phyloP scores from a whole-genome alignment of 2,888 invertebrate species.

The Macrophya annulata region DNA sequence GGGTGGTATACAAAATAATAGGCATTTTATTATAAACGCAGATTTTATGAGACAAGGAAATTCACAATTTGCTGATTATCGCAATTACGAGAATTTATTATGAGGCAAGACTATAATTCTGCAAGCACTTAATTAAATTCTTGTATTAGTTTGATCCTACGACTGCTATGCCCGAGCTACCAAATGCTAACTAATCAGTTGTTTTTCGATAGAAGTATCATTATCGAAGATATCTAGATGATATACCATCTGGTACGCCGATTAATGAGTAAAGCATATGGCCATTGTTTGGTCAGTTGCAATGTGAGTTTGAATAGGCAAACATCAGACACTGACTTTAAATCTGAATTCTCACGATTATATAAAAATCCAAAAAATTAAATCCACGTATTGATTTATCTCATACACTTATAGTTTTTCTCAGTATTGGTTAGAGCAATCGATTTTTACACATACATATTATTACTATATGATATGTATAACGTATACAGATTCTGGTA shows the following conservation, averaged over 20 bases:
- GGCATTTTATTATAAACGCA: background rate
- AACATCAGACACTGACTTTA: background rate
- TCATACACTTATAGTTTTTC: background rate
- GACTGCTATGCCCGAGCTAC: background rate
- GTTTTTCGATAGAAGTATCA: background rate
- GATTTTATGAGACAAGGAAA: background rate
- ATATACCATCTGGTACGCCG: background rate
- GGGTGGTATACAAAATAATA: conserved; percentile 1
- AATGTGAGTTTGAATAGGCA: background rate
- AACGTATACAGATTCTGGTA: too few species aligned
- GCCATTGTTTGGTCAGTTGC: background rate
- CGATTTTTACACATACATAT: too few species aligned
- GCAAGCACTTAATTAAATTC: background rate
- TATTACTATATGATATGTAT: too few species aligned
- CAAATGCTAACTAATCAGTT: background rate
- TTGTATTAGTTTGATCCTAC: background rate
- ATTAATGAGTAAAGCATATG: background rate
- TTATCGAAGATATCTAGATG: background rate
- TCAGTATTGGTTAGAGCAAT: too few species aligned
- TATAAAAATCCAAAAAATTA: background rate
- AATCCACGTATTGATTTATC: background rate
- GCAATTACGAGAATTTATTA: too few species aligned
- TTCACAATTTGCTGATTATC: background rate
- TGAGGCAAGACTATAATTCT: background rate
- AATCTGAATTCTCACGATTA: background rate